Base-by-base conservation (phyloP, 2,113 vertebrate genomes). In the Leucosticte australis region DNA sequence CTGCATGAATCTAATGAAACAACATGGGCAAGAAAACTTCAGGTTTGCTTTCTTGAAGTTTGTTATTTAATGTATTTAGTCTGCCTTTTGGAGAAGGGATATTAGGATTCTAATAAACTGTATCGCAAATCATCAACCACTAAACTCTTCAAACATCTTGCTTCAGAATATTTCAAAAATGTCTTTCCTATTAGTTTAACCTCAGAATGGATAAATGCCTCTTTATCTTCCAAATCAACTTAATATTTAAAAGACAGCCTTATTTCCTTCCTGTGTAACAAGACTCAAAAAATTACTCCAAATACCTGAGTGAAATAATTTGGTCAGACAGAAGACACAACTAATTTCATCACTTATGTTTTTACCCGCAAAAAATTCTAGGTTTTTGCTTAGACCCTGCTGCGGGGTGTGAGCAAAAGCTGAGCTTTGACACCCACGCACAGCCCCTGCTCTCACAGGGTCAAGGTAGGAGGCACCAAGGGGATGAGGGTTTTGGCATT, bases 191-290 rank as follows among this genome's bases (percentile, higher is more conserved):
- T 67, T 89, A 68, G 37, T 59, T 81, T 81, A 76, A 70, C 13
- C 15, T 89, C 68, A 63, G 53, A 78, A 78, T 44, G 5, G n/a
- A 75, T 63, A 90, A 59, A 75, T 0, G 0, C 6, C 18, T 87
- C 68, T 80, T 57, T 81, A 75, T 64, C 69, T 81, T 33, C 59
- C n/a, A 50, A 67, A 94, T 92, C 80, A 81, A 78, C 52, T 31
- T 67, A 80, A n/a, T 70, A 70, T 59, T 83, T 86, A 64, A 87
- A 79, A 28, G 35, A 41, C 37, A 80, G 39, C 47, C 73, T 87
- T 83, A 62, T 83, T 95, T 95, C 59, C 47, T 92, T 91, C 85
- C 84, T 90, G 55, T 41, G 55, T 55, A 88, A 83, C 27, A 52
- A 9, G 13, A 80, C 17, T 74, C 80, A 80, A 83, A 89, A 94